Conservation (phyloP, 2,888 invertebrate species). For the Apomyelois bistriatella region DNA sequence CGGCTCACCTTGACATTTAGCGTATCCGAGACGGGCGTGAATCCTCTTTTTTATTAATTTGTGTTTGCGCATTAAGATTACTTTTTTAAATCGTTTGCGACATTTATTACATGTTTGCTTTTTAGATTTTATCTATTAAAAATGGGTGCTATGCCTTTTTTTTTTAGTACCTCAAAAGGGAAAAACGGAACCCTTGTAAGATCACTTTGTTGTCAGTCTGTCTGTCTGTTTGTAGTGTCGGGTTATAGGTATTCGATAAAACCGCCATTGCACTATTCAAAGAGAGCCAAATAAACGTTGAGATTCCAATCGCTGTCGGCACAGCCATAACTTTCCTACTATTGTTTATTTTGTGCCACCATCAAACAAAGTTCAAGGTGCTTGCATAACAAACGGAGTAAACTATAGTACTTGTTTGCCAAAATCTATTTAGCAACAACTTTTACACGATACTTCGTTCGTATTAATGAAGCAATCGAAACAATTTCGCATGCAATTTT, state of each 20-base stretch:
- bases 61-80: conserved; percentile 20
- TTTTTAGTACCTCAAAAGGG: no score
- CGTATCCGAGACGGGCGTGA: conserved; percentile 32
- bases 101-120: not conserved
- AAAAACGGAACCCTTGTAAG: no score
- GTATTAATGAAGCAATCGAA: not conserved
- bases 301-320: conserved; percentile 2
- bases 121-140: not conserved
- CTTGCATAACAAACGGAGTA: conserved; percentile 47
- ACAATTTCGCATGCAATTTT: not conserved
- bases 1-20: conserved; percentile 67
- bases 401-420: conserved; percentile 31
- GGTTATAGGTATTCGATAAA: not conserved
- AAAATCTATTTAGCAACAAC: not conserved
- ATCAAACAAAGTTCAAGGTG: conserved; percentile 51
- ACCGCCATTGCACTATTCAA: not conserved
- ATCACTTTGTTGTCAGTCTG: no score
- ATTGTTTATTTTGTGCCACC: conserved; percentile 17
- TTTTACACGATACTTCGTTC: conserved; percentile 1
- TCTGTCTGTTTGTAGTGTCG: no score
- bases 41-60: conserved; percentile 45
- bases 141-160: no score
- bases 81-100: conserved; percentile 11
- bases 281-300: not conserved
- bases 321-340: conserved; percentile 12